Base-by-base conservation (phyloP, 1,140 invertebrate genomes). In the Macrosteles quadrilineatus region DNA sequence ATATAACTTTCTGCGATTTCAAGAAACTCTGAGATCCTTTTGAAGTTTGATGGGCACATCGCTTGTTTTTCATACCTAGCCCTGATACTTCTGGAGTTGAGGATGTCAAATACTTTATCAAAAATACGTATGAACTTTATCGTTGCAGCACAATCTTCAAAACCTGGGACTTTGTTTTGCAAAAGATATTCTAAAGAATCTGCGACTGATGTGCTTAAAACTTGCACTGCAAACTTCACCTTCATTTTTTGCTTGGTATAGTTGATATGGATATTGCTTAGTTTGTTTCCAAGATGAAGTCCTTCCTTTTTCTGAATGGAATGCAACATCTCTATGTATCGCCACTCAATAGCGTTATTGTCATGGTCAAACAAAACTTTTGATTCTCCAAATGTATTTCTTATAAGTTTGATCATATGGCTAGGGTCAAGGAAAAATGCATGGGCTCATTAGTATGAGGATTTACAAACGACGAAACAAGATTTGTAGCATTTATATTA, bases 221-320 rank as follows among this genome's bases (percentile, higher is more conserved):
- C 68, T 76, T 80, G 76, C 17, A 72, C 71, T 25, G 73, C 76
- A n/a, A n/a, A n/a, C n/a, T n/a, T n/a, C n/a, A n/a, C n/a, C n/a
- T n/a, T n/a, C n/a, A n/a, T n/a, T n/a, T 77, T 78, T 30, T 78
- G 66, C 43, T 76, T 72, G 3, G 68, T 21, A 66, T 69, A 79
- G 66, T 74, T 53, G 25, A 81, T 50, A 73, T 80, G 78, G 21
- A 63, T 45, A 27, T 57, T 71, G 30, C 43, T 73, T 29, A 80
- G n/a, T 72, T 79, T 80, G 57, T 73, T 79, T 0, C 47, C 76
- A 53, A 71, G 30, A 66, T 76, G 70, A 12, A 80, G 71, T n/a
- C 75, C 76, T 55, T 79, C 53, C 19, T 23, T 64, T 47, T 76
- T 57, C 73, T 80, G 77, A 45, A 75, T 40, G 9, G 71, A 23